phyloP scores from a whole-genome alignment of 1,140 invertebrate species.

The Armadillidium nasatum region DNA sequence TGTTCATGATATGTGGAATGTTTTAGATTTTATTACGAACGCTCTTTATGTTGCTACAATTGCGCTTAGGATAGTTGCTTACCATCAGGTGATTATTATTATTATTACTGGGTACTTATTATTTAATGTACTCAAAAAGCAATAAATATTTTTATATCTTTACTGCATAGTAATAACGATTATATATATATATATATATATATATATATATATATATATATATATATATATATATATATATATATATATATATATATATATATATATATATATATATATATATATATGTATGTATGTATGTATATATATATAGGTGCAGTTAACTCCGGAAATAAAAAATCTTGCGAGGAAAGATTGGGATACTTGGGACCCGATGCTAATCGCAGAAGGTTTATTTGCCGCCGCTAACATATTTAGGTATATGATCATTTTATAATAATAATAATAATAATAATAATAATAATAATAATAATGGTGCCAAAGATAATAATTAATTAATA shows the following conservation, averaged over 20 bases:
- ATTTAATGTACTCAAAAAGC: neutral
- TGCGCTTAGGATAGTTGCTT: slow-evolving; percentile 85
- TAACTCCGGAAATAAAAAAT: slow-evolving; percentile 47
- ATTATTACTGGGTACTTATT: no score
- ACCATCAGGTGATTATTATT: slow-evolving; percentile 65
- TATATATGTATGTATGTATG: slow-evolving; percentile 20
- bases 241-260: slow-evolving; percentile 2
- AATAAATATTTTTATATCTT: neutral
- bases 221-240: slow-evolving; percentile 19
- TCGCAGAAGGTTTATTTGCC: slow-evolving; percentile 62
- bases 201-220: slow-evolving; percentile 13
- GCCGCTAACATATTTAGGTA: slow-evolving; percentile 61
- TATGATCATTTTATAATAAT: no score
- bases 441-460: no score
- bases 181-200: slow-evolving; percentile 24
- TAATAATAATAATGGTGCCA: no score
- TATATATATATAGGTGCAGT: neutral
- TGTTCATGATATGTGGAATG: slow-evolving; percentile 98
- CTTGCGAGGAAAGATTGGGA: slow-evolving; percentile 57
- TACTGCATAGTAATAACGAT: neutral
- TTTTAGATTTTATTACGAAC: slow-evolving; percentile 97
- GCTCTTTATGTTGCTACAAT: slow-evolving; percentile 95
- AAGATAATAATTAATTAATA: no score
- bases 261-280: slow-evolving; percentile 21
- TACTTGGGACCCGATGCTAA: slow-evolving; percentile 62